Conservation (phyloP, 2,888 invertebrate species). For the Hydrotaea diabolus region DNA sequence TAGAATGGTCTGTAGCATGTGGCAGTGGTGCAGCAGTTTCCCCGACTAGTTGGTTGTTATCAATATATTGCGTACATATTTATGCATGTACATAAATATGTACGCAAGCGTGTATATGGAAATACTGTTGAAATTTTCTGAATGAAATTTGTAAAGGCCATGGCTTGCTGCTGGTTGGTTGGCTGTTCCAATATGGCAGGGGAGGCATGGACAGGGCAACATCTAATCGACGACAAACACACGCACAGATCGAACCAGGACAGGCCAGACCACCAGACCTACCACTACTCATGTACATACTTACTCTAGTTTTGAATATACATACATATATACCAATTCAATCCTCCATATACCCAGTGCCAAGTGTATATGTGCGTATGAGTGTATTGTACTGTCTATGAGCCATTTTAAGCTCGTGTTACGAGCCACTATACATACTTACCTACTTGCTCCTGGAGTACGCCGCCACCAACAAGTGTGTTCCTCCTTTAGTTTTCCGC, state of each 20-base stretch:
- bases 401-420: conserved; percentile 16
- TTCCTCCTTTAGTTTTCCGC: conserved; percentile 54
- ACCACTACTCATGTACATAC: conserved; percentile 14
- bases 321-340: neutral
- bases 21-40: no score
- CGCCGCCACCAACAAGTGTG: conserved; percentile 56
- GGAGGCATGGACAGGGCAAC: neutral
- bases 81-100: conserved; percentile 37
- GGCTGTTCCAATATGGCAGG: conserved; percentile 11
- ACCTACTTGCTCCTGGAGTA: neutral
- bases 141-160: conserved; percentile 46
- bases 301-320: conserved; percentile 36
- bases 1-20: no score
- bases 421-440: conserved; percentile 31
- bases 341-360: neutral
- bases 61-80: no score
- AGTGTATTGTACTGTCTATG: neutral
- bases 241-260: conserved; percentile 18
- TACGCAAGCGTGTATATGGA: conserved; percentile 27
- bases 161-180: conserved; percentile 2
- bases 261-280: neutral
- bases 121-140: conserved; percentile 40
- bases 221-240: neutral
- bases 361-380: neutral
- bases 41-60: no score